These are phyloP conservation scores for Perccottus glenii DNA, from an alignment of 2,113 vertebrate species.

Conservation along the genomic window DNA sequence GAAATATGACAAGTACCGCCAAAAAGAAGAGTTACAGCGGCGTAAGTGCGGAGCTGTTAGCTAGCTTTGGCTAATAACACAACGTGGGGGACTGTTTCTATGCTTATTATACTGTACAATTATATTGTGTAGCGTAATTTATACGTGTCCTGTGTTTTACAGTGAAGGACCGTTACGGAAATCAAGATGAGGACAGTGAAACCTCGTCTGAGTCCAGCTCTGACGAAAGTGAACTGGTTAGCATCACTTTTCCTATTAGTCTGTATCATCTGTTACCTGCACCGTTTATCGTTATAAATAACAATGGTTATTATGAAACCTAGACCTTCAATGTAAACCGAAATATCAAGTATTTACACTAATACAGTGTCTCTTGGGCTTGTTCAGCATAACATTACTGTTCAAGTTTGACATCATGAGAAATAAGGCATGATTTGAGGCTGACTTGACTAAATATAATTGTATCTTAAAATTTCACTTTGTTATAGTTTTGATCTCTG, in stretches of 20 bases:
- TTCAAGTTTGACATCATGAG: too few species aligned
- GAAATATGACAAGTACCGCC: slow-evolving; percentile 86
- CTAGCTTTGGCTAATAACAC: slow-evolving; percentile 34
- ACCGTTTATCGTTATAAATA: too few species aligned
- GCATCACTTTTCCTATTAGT: background rate
- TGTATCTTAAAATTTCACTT: too few species aligned
- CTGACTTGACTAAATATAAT: background rate
- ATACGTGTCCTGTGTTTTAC: background rate
- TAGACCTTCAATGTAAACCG: too few species aligned
- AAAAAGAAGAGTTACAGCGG: slow-evolving; percentile 88
- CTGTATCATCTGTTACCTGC: too few species aligned
- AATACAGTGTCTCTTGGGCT: too few species aligned
- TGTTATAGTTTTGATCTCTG: too few species aligned
- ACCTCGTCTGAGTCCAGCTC: slow-evolving; percentile 84
- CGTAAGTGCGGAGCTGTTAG: slow-evolving; percentile 77
- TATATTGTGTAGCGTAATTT: rapidly evolving
- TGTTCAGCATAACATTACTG: too few species aligned
- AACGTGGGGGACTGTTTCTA: slow-evolving; percentile 9
- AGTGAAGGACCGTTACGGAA: slow-evolving; percentile 89
- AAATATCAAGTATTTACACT: too few species aligned
- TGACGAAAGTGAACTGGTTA: slow-evolving; percentile 82
- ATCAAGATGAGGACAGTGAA: slow-evolving; percentile 58
- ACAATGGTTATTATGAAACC: too few species aligned
- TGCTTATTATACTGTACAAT: background rate
- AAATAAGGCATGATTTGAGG: too few species aligned